These are phyloP conservation scores for Platycercus adscitus DNA, from an alignment of 2,113 vertebrate species.

Conservation along the genomic window DNA sequence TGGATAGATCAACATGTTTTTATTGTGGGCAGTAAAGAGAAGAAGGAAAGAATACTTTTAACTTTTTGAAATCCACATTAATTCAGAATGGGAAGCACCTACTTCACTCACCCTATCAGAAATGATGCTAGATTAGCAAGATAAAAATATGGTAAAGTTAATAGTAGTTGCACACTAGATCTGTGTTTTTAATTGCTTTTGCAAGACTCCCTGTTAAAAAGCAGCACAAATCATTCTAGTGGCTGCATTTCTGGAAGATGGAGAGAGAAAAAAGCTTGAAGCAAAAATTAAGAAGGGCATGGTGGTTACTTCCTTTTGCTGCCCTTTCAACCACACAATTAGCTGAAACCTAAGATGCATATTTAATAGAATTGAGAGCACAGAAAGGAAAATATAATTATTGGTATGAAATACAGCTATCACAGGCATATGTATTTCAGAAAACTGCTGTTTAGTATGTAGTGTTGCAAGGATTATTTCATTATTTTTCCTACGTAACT, in stretches of 20 bases:
- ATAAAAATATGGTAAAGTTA: background rate
- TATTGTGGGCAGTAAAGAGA: background rate
- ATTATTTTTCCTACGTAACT: background rate
- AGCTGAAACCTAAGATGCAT: background rate
- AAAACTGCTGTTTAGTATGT: background rate
- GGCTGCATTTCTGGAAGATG: background rate
- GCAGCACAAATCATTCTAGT: background rate
- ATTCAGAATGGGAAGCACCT: background rate
- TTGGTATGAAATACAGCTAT: background rate
- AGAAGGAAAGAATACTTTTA: background rate
- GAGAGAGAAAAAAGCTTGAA: background rate
- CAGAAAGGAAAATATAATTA: background rate
- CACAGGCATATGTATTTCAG: background rate
- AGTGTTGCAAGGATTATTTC: background rate
- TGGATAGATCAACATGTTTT: conserved; percentile 15
- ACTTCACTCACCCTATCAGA: background rate
- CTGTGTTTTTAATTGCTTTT: background rate
- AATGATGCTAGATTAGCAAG: background rate
- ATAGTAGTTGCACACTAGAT: background rate
- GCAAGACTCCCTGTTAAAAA: background rate
- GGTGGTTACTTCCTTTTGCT: background rate
- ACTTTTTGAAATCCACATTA: background rate
- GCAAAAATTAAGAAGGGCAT: background rate
- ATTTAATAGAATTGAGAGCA: background rate
- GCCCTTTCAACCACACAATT: background rate